phyloP scores from a whole-genome alignment of 2,888 invertebrate species.

The Acanthosepion pharaonis region DNA sequence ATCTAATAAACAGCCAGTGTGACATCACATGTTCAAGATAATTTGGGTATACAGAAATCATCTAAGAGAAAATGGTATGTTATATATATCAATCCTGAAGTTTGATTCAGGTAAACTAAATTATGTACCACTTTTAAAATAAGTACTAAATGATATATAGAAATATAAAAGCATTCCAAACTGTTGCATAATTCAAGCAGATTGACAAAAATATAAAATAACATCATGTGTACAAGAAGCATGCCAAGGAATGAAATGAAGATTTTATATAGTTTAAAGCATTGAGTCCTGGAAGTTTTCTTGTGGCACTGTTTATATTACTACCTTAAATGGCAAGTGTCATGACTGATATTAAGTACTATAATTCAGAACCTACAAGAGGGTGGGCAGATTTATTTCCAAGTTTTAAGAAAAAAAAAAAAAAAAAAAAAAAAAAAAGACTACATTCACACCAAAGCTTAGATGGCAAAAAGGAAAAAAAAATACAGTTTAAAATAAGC shows the following conservation, averaged over 20 bases:
- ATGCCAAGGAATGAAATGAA: background rate
- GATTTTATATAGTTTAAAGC: background rate
- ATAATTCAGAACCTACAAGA: too few relatives aligned
- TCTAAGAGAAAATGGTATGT: background rate
- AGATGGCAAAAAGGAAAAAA: conserved; percentile 34
- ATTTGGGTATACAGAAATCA: background rate
- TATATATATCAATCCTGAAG: background rate
- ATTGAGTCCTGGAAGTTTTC: background rate
- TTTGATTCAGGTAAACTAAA: background rate
- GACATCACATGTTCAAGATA: conserved; percentile 25
- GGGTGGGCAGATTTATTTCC: background rate
- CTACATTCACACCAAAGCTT: conserved; percentile 46
- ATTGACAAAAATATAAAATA: background rate
- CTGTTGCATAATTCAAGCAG: background rate
- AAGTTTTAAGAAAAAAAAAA: too few relatives aligned
- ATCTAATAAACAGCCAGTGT: background rate
- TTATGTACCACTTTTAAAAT: background rate
- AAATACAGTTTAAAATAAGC: conserved; percentile 41
- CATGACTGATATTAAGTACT: background rate
- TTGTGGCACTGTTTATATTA: background rate
- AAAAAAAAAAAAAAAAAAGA: background rate
- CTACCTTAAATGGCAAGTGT: background rate
- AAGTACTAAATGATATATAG: background rate
- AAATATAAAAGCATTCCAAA: conserved; percentile 23
- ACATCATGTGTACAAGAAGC: conserved; percentile 6